phyloP scores from a whole-genome alignment of 2,888 invertebrate species.

The Ptychoptera contaminata region DNA sequence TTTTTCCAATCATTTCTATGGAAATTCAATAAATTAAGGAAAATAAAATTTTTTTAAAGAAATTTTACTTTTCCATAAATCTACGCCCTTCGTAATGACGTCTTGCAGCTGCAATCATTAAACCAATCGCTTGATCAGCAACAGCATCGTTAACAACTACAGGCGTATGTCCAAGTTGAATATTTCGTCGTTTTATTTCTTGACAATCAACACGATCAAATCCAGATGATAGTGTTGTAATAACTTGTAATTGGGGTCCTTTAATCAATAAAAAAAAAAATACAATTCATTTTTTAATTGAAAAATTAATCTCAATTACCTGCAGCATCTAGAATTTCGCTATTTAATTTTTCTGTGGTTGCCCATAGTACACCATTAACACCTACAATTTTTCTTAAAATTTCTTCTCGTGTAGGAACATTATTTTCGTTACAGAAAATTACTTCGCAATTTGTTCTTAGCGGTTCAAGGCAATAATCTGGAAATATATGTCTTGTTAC shows the following conservation, averaged over 20 bases:
- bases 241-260: conserved; percentile 44
- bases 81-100: conserved; percentile 52
- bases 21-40: neutral
- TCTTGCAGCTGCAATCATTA: conserved; percentile 52
- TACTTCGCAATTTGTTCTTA: conserved; percentile 32
- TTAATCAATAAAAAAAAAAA: too few species aligned
- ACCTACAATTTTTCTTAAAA: conserved; percentile 9
- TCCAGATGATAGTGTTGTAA: conserved; percentile 67
- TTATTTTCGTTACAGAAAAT: conserved; percentile 7
- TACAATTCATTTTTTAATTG: too few species aligned
- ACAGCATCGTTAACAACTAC: conserved; percentile 50
- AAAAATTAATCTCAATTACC: conserved; percentile 17
- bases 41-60: neutral
- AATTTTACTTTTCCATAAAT: conserved; percentile 38
- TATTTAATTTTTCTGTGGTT: conserved; percentile 7
- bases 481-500: conserved; percentile 49
- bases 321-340: conserved; percentile 9
- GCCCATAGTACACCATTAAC: conserved; percentile 13
- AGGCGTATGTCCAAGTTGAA: conserved; percentile 58
- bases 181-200: conserved; percentile 44
- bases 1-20: too few species aligned
- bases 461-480: conserved; percentile 38
- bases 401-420: conserved; percentile 6
- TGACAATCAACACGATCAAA: conserved; percentile 57
- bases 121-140: conserved; percentile 57